Evolutionary conservation across 1,140 invertebrate species (phyloP), one percentile per base, ranked within the genome.

Genomic region (Penaeus chinensis): DNA sequence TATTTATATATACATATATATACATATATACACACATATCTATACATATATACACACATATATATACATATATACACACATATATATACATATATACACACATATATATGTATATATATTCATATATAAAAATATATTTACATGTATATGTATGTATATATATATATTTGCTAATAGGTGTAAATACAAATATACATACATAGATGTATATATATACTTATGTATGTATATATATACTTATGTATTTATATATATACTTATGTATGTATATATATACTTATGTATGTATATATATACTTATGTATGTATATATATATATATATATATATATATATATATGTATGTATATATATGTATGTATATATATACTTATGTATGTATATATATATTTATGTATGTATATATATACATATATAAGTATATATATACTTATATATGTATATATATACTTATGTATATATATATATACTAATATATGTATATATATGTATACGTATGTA

Each of bases 261-360:
- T 66, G 4, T 66, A 24, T 66, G 4, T 66, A 24, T 66, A 24
- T 66, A 24, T 66, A 24, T 66, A 24, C 5, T 3, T 66, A 47
- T 69, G 7, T 22, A 13, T 83, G 32, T 83, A 61, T 83, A 63
- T 83, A 63, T 83, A 63, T 83, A 63, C 69, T 32, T 83, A 63
- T 83, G 32, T 83, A 27, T 83, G 63, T 83, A 63, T 83, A 63
- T 83, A 63, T 83, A 63, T 69, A 63, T 83, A 63, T 69, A 63
- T 83, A 63, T 83, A 63, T 83, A 32, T 83, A 63, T 83, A 63
- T 83, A 32, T 83, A 63, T 69, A 32, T 83, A 63, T 83, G 5
- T 83, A 63, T 83, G 5, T 83, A 63, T 83, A 32, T 83, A 63
- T 83, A 32, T 83, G 32, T 83, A 63, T 83, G 32, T 83, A 63